Evolutionary conservation across 1,140 invertebrate genomes (phyloP), one percentile per base, ranked within the genome.

Genomic region (Drosophila willistoni): DNA sequence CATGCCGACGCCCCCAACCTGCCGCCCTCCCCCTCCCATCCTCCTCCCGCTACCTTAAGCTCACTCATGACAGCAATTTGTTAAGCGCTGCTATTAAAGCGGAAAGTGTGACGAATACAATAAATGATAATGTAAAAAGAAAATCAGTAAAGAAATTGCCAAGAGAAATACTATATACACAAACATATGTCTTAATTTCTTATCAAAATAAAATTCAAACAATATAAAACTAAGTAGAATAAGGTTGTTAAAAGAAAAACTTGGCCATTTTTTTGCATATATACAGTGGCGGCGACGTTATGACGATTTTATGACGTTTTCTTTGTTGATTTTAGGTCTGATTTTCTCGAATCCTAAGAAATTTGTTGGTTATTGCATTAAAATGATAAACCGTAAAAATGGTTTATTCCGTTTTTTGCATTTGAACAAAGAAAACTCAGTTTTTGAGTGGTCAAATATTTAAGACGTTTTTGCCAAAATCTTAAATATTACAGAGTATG

Each of bases 31-130:
- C 41, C 55, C 55, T 54, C 1, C 44, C n/a, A n/a, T 19, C 12
- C 41, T 47, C 36, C 47, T 55, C 29, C 51, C 47, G 57, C 51
- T 25, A 61, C 74, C 39, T 61, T 9, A 39, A 61, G 39, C 73
- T 42, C 5, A 7, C n/a, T 42, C n/a, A 12, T 29, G 42, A n/a
- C 4, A 34, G 74, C 71, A 73, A 85, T 85, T 85, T 85, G 79
- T 82, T 79, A 81, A 86, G 68, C 68, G 69, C 36, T 69, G 54
- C 68, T 70, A 83, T 80, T 86, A 68, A 87, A 69, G 83, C 76
- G 69, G 71, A 82, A 79, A 87, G 79, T 82, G 73, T 89, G 73
- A 89, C 76, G 76, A 87, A 89, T 67, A 67, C 56, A 87, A 51
- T 10, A 51, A 51, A 51, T 51, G 69, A 87, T 82, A 86, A 82